phyloP scores from a whole-genome alignment of 2,888 invertebrate species.

The Smittia sp. region DNA sequence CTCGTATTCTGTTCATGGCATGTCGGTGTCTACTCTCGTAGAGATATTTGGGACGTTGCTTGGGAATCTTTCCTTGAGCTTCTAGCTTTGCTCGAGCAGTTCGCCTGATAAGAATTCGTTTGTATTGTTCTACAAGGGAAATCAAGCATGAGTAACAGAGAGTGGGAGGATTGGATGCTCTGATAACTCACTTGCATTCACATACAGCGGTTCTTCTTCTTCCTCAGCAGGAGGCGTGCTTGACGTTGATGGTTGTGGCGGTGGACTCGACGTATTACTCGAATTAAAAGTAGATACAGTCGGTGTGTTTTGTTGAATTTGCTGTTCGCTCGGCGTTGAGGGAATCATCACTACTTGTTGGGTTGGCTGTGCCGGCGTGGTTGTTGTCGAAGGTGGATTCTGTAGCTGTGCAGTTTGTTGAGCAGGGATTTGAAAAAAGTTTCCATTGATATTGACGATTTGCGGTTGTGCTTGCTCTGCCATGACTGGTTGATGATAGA shows the following conservation, averaged over 20 bases:
- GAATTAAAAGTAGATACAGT: slow-evolving; percentile 44
- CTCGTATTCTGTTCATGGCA: slow-evolving; percentile 95
- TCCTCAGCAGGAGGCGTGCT: slow-evolving; percentile 47
- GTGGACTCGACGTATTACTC: background rate
- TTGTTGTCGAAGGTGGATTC: slow-evolving; percentile 31
- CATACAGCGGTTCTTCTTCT: slow-evolving; percentile 95
- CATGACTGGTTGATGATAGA: slow-evolving; percentile 74
- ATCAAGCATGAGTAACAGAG: no score
- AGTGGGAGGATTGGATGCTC: no score
- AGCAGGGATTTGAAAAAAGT: slow-evolving; percentile 52
- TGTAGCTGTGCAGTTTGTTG: slow-evolving; percentile 44
- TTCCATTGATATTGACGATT: slow-evolving; percentile 57
- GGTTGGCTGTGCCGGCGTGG: slow-evolving; percentile 41
- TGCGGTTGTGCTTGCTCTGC: slow-evolving; percentile 59
- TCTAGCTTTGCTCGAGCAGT: slow-evolving; percentile 94
- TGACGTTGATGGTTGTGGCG: slow-evolving; percentile 25
- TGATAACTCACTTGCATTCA: slow-evolving; percentile 71
- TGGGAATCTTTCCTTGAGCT: slow-evolving; percentile 92
- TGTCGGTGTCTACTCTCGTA: slow-evolving; percentile 96
- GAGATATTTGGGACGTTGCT: slow-evolving; percentile 96
- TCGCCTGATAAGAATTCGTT: slow-evolving; percentile 64
- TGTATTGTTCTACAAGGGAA: slow-evolving; percentile 21
- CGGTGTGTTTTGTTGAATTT: slow-evolving; percentile 45
- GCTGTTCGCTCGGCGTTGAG: slow-evolving; percentile 6
- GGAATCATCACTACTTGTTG: slow-evolving; percentile 40